These are phyloP conservation scores for Germaria angustata DNA, from an alignment of 2,888 invertebrate species.

Conservation along the genomic window DNA sequence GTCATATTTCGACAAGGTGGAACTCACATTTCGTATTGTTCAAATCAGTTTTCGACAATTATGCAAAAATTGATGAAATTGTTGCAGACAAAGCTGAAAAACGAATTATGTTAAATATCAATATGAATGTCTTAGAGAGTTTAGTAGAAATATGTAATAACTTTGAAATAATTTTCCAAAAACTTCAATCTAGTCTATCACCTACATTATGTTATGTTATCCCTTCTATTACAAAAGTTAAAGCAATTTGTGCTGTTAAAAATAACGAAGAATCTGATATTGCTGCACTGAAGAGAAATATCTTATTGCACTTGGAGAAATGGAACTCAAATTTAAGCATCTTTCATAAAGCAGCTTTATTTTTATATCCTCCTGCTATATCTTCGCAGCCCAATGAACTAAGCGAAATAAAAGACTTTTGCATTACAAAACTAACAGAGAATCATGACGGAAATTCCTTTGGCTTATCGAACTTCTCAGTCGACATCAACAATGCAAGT, in stretches of 20 bases:
- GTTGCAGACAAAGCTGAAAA: conserved; percentile 42
- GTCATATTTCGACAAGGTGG: conserved; percentile 52
- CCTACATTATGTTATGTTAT: conserved; percentile 50
- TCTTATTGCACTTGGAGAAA: conserved; percentile 35
- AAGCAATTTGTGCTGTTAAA: conserved; percentile 36
- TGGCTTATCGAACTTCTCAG: too few relatives aligned
- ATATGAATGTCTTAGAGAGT: conserved; percentile 22
- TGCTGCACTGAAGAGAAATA: conserved; percentile 40
- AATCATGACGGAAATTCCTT: not conserved
- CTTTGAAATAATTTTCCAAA: conserved; percentile 58
- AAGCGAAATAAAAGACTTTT: conserved; percentile 39
- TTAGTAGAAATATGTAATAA: conserved; percentile 52
- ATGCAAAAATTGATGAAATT: conserved; percentile 44
- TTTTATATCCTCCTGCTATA: conserved; percentile 32
- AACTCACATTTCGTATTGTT: conserved; percentile 56
- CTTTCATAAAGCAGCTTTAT: conserved; percentile 34
- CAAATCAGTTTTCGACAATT: conserved; percentile 49
- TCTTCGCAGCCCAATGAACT: conserved; percentile 45
- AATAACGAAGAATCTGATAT: conserved; percentile 31
- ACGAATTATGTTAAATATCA: conserved; percentile 42
- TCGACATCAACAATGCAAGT: too few relatives aligned
- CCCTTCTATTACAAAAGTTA: conserved; percentile 42
- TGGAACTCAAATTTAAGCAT: conserved; percentile 48
- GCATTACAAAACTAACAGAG: conserved; percentile 13
- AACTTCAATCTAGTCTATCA: conserved; percentile 50